Evolutionary conservation across 2,888 invertebrate species (phyloP).

Genomic region (Oithona nana): DNA sequence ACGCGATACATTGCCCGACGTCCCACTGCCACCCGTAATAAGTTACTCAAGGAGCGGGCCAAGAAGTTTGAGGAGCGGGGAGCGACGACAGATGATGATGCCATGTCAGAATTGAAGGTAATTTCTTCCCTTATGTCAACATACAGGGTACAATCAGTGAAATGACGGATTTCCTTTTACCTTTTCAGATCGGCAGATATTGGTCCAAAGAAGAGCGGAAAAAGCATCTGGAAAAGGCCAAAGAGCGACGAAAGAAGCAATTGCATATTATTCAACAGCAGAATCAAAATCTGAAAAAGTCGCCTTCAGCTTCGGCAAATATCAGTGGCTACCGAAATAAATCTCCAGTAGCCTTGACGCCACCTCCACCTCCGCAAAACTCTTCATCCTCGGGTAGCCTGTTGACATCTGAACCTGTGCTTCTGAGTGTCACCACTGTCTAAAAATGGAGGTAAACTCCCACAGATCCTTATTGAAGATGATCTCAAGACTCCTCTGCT

Average conservation of each 20-base stretch:
- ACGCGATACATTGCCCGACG: conserved; percentile 52
- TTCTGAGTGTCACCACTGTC: not conserved
- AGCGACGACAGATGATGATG: conserved; percentile 54
- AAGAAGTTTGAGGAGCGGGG: conserved; percentile 46
- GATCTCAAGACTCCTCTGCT: too few relatives aligned
- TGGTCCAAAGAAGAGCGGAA: conserved; percentile 57
- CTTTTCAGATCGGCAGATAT: conserved; percentile 41
- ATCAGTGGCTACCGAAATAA: not conserved
- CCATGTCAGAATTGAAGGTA: conserved; percentile 52
- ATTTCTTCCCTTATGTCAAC: too few relatives aligned
- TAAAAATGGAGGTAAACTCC: not conserved
- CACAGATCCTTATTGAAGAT: too few relatives aligned
- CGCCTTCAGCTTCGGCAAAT: not conserved
- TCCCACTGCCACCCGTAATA: conserved; percentile 40
- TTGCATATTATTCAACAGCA: conserved; percentile 22
- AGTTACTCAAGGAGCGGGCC: conserved; percentile 45
- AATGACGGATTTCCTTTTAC: not conserved
- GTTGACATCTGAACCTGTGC: not conserved
- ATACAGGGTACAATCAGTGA: too few relatives aligned
- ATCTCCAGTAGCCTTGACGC: not conserved
- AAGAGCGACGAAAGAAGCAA: conserved; percentile 35
- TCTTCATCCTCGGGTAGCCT: not conserved
- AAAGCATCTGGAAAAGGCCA: conserved; percentile 46
- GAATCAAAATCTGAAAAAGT: conserved; percentile 16
- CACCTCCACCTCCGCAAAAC: not conserved